These are phyloP conservation scores for Mobula hypostoma DNA, from an alignment of 2,113 vertebrate genomes.

Conservation along the genomic window DNA sequence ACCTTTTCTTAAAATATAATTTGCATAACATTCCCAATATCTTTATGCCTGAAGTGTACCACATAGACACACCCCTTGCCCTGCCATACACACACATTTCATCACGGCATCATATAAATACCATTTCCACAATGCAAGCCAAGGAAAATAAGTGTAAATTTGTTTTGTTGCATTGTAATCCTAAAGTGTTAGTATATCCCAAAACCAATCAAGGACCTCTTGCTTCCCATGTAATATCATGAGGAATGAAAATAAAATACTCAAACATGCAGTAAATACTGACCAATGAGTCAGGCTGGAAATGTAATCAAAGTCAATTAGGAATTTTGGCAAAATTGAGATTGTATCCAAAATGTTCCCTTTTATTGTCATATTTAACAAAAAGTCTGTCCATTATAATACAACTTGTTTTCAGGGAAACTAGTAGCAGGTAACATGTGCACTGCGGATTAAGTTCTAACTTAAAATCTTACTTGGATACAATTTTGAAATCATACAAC, in stretches of 20 bases:
- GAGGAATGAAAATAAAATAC: conserved; percentile 30
- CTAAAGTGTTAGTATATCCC: conserved; percentile 4
- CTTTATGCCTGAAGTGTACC: neutral
- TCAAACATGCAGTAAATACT: conserved; percentile 25
- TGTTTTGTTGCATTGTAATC: neutral
- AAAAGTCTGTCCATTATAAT: neutral
- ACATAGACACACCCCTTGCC: neutral
- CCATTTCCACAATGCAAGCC: conserved; percentile 8
- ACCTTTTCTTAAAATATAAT: conserved; percentile 28
- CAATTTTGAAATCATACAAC: neutral
- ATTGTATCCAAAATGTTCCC: conserved; percentile 22
- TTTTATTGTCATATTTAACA: neutral
- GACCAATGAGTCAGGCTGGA: conserved; percentile 3
- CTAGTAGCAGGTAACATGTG: neutral
- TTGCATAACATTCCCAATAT: conserved; percentile 30
- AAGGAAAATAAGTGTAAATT: conserved; percentile 13
- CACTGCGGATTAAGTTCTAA: neutral
- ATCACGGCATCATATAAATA: conserved; percentile 22
- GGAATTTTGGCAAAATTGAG: neutral
- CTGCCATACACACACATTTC: neutral
- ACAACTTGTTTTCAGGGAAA: conserved; percentile 16
- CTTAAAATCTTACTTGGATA: neutral
- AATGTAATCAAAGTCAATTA: neutral
- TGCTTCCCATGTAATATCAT: conserved; percentile 1
- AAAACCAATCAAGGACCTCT: neutral